Base-by-base conservation (phyloP, 2,888 invertebrate genomes). In the Drosophila subquinaria region DNA sequence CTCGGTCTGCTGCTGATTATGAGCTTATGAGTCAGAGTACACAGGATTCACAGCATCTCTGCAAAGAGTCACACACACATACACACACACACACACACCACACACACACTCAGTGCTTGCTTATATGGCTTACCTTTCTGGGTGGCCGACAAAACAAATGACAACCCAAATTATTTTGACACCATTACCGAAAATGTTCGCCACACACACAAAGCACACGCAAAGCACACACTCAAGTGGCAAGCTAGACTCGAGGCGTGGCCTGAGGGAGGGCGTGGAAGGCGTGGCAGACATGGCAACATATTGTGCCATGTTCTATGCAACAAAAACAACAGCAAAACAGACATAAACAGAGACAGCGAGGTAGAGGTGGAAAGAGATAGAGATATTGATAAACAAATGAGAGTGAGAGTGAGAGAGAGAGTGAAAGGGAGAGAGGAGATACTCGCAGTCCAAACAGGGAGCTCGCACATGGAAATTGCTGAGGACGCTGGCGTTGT, bases 111-210 rank as follows among this genome's bases (percentile, higher is more conserved):
- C 9, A 30, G 17, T n/a, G 40, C 40, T 30, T 17, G 50, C 69
- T 64, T 59, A 60, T 59, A 71, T 55, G 79, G 71, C 61, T 79
- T 78, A 79, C 79, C 76, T 79, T 76, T 69, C 59, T 72, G 69
- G 71, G 66, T 76, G 69, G 69, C 68, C 60, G 63, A 67, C 67
- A 75, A 82, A 85, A 84, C 78, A 84, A 84, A 85, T 84, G 84
- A 86, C 79, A 86, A 77, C 73, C 89, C 72, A 79, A 85, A 85
- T 85, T 85, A 85, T 86, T 86, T 89, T 84, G 84, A 89, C 87
- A 86, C 87, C 89, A 83, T 89, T 86, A 81, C 87, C 89, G 45
- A 81, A 81, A 77, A 66, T 69, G 78, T 70, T 73, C 53, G 45
- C 69, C 72, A 57, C 52, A 57, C 78, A 48, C 64, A 63, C 68